These are phyloP conservation scores for Burhinus bistriatus DNA, from an alignment of 2,113 vertebrate genomes.

Conservation along the genomic window DNA sequence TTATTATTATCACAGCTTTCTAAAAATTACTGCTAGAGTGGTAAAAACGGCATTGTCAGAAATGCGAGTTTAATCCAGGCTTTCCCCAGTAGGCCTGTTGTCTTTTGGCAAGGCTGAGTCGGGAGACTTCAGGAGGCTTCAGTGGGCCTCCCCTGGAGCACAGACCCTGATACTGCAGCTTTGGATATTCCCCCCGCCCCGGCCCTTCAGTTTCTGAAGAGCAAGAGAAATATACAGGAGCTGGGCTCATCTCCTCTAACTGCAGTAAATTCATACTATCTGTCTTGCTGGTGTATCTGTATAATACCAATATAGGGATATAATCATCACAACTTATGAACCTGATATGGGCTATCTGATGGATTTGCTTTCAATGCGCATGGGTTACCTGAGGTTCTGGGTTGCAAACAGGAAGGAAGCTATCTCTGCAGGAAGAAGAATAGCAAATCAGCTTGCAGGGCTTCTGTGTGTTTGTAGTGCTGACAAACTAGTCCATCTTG, in stretches of 20 bases:
- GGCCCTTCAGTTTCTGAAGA: background rate
- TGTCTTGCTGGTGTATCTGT: background rate
- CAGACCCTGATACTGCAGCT: background rate
- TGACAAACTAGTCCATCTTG: background rate
- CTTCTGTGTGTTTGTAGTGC: background rate
- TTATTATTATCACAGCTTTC: background rate
- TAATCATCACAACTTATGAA: background rate
- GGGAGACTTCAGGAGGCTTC: background rate
- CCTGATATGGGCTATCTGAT: background rate
- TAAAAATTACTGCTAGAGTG: background rate
- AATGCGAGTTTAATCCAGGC: background rate
- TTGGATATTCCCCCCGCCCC: background rate
- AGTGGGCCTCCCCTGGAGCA: background rate
- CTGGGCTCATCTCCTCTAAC: background rate
- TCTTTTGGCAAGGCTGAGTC: background rate
- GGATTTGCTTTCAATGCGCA: background rate
- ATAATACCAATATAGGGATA: background rate
- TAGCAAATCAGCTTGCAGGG: background rate
- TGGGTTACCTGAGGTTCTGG: background rate
- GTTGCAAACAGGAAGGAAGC: background rate
- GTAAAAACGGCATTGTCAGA: background rate
- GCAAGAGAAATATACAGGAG: background rate
- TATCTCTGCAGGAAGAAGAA: background rate
- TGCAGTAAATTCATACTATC: background rate
- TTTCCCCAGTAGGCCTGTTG: background rate